Evolutionary conservation across 2,888 invertebrate species (phyloP).

Genomic region (Embidobia sp.): DNA sequence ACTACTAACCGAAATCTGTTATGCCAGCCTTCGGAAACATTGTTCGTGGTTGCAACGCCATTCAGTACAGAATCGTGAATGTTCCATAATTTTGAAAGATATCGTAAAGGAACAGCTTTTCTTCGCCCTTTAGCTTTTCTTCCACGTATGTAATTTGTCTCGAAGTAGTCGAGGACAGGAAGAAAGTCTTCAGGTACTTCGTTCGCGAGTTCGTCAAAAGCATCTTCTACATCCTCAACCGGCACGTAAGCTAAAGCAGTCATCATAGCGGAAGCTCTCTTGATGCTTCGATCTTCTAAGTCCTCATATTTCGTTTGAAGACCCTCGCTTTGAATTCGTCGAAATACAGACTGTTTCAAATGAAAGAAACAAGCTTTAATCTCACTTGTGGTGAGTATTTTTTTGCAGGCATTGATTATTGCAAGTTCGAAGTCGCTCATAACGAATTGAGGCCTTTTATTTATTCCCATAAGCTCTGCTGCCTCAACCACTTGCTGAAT

Average conservation of each 20-base stretch:
- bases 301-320: neutral
- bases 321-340: neutral
- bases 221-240: neutral
- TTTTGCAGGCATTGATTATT: neutral
- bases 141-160: neutral
- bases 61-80: neutral
- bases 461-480: neutral
- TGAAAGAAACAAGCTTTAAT: slow-evolving; percentile 1
- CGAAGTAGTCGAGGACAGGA: neutral
- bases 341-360: neutral
- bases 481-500: neutral
- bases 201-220: neutral
- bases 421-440: neutral
- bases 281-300: neutral
- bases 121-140: neutral
- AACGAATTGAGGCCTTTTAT: neutral
- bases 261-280: neutral
- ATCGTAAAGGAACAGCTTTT: neutral
- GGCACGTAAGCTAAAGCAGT: neutral
- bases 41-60: neutral
- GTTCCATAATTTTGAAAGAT: neutral
- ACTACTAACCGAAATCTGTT: too few relatives aligned
- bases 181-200: neutral
- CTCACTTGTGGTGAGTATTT: neutral
- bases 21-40: neutral